Evolutionary conservation across 37 sponge, comb jelly and placozoan genomes (phyloP).

Genomic region (Diacarnus erythraeanus): DNA sequence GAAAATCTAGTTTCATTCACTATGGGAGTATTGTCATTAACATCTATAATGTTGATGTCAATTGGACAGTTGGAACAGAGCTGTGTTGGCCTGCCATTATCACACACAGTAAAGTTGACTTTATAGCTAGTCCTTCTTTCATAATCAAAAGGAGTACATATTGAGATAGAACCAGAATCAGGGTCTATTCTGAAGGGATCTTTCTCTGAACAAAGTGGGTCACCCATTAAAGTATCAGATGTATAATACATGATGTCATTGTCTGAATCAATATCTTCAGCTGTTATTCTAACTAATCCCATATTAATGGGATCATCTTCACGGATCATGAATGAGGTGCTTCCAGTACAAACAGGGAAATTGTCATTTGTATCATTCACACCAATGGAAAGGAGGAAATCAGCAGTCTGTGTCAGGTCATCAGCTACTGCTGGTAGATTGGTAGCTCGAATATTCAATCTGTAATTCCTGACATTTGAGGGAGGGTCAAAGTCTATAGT

Average conservation of each 20-base stretch:
- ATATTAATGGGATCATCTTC: slow-evolving; percentile 34
- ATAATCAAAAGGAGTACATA: slow-evolving; percentile 50
- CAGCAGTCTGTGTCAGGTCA: slow-evolving; percentile 40
- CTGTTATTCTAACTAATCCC: slow-evolving; percentile 4
- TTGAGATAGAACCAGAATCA: slow-evolving; percentile 38
- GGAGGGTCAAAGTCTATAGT: slow-evolving; percentile 50
- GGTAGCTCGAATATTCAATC: slow-evolving; percentile 34
- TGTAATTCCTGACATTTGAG: background rate
- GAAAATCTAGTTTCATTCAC: slow-evolving; percentile 36
- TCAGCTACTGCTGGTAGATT: slow-evolving; percentile 54
- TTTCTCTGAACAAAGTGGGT: slow-evolving; percentile 28
- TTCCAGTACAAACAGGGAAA: slow-evolving; percentile 47
- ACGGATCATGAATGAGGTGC: slow-evolving; percentile 2
- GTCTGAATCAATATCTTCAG: slow-evolving; percentile 50
- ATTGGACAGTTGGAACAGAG: slow-evolving; percentile 26
- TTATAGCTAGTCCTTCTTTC: slow-evolving; percentile 36
- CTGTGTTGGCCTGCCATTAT: slow-evolving; percentile 26
- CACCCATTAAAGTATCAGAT: slow-evolving; percentile 8
- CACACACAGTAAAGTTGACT: slow-evolving; percentile 52
- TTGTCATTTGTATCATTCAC: slow-evolving; percentile 75
- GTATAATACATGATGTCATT: slow-evolving; percentile 2
- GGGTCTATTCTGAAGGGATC: slow-evolving; percentile 46
- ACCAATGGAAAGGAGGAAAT: slow-evolving; percentile 43
- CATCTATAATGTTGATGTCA: slow-evolving; percentile 44
- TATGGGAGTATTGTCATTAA: slow-evolving; percentile 69